Base-by-base conservation (phyloP, 2,888 invertebrate species). In the Marronus borbonicus region DNA sequence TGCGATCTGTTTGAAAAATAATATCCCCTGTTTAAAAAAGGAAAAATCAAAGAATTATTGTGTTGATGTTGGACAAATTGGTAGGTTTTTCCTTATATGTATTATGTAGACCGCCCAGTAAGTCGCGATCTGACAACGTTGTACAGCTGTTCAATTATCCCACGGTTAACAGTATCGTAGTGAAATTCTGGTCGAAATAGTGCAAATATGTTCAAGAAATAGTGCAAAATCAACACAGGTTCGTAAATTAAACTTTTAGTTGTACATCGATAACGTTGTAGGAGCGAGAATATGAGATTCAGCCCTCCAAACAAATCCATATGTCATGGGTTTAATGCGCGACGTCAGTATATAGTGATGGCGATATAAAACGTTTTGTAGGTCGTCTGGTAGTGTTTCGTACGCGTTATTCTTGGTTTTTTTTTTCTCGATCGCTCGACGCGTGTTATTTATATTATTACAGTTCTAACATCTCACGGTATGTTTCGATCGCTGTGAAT, bases 131-230 rank as follows among this genome's bases (percentile, higher is more conserved):
- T 76, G 76, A 66, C 76, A 76, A 76, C 76, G 65, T 49, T 76
- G 76, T 76, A 76, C 49, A 76, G 66, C 76, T 55, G 65, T 76
- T 72, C 72, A 72, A 58, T 72, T 72, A 72, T 72, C 72, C 50
- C 55, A 49, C 50, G 76, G 65, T 39, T 66, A 52, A 31, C 65
- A 55, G 39, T 66, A 36, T 39, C 55, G 5, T 36, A 58, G 72
- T 72, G 39, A 72, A 72, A 72, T 72, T 72, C 36, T 39, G 24
- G 58, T 72, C 28, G n/a, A 58, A 58, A 72, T 39, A 72, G 72
- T 72, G 72, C 72, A 72, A 68, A 58, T 58, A 72, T 72, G 72
- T 72, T 72, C 39, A 20, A 14, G 36, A 72, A 58, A 36, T 39
- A 17, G 58, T 39, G 58, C 58, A 72, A 58, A 72, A 58, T 58